These are phyloP conservation scores for Ormyrus pomaceus DNA, from an alignment of 2,888 invertebrate species.

Conservation along the genomic window DNA sequence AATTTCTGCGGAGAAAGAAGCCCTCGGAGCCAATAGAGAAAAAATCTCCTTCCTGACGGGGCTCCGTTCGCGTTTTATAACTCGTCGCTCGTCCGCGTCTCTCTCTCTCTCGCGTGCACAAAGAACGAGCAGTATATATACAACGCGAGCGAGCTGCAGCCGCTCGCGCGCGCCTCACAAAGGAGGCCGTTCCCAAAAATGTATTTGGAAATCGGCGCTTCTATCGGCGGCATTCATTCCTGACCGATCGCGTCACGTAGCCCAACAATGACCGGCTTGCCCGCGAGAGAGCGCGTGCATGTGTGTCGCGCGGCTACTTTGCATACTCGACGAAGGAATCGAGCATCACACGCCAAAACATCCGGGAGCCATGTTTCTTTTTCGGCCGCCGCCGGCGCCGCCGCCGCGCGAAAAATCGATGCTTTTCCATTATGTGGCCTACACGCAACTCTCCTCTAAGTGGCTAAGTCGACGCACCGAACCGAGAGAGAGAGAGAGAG, in stretches of 20 bases:
- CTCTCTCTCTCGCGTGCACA: not conserved
- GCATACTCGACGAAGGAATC: constrained; percentile 40
- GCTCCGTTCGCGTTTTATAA: no score
- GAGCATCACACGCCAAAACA: constrained; percentile 38
- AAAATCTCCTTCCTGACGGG: no score
- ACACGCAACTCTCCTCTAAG: constrained; percentile 64
- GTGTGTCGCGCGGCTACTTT: constrained; percentile 10
- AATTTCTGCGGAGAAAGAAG: no score
- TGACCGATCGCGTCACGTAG: constrained; percentile 44
- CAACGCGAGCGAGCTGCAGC: not conserved
- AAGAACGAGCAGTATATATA: not conserved
- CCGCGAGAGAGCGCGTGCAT: not conserved
- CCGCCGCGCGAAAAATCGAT: constrained; percentile 33
- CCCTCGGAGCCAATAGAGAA: no score
- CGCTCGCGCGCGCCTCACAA: not conserved
- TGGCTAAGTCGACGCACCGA: constrained; percentile 70
- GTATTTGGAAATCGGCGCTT: constrained; percentile 41
- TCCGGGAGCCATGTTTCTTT: constrained; percentile 49
- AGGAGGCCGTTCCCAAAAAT: constrained; percentile 17
- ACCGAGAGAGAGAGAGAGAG: constrained; percentile 55
- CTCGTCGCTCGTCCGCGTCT: no score
- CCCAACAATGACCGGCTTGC: not conserved
- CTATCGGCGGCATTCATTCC: constrained; percentile 38
- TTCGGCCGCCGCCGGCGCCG: not conserved
- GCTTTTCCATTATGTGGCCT: constrained; percentile 57